phyloP scores from a whole-genome alignment of 2,797 vertebrate species.

The Luscinia luscinia region DNA sequence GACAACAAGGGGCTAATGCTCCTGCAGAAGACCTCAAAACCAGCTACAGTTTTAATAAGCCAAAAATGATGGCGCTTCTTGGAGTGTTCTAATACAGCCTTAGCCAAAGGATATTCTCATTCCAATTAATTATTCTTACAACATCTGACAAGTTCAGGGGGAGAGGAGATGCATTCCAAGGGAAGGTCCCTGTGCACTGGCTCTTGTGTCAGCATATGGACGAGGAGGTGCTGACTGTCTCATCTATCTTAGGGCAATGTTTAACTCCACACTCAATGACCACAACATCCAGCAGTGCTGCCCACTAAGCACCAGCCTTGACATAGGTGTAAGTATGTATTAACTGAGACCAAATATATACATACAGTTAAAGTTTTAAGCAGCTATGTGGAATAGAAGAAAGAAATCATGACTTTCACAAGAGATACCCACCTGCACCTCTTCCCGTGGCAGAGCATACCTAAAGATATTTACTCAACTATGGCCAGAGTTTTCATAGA shows the following conservation, averaged over 20 bases:
- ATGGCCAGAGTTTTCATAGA: background rate
- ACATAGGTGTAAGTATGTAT: background rate
- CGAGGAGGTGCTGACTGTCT: background rate
- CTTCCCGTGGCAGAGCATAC: background rate
- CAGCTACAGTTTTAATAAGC: background rate
- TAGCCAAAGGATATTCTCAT: background rate
- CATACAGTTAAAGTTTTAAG: background rate
- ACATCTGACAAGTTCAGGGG: background rate
- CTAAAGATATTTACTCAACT: background rate
- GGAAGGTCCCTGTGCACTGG: background rate
- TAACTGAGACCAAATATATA: background rate
- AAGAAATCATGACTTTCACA: background rate
- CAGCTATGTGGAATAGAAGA: rapidly evolving
- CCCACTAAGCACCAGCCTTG: background rate
- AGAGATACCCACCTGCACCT: background rate
- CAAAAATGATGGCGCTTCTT: rapidly evolving
- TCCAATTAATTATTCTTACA: background rate
- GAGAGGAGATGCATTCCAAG: background rate
- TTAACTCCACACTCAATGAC: rapidly evolving
- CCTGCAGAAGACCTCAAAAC: background rate
- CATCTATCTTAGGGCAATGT: rapidly evolving
- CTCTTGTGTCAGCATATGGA: background rate
- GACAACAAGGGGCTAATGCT: background rate
- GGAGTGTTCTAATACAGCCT: background rate
- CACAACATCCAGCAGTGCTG: rapidly evolving